Base-by-base conservation (phyloP, 2,888 invertebrate genomes). In the Ethmia dodecea region DNA sequence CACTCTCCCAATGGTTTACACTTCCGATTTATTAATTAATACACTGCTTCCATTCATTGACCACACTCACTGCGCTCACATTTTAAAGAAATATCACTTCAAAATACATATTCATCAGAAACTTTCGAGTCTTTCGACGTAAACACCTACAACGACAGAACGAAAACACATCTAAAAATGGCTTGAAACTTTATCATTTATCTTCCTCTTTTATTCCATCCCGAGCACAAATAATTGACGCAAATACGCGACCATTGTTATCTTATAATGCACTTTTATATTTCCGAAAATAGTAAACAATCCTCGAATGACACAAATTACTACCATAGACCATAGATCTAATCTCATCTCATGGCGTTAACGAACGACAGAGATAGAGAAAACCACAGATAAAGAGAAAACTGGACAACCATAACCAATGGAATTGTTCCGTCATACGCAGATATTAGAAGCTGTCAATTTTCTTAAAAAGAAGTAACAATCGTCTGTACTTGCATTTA, bases 241-340 rank as follows among this genome's bases (percentile, higher is more conserved):
- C 46, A 47, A 45, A 44, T 44, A 52, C 35, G 48, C 51, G 48
- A n/a, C n/a, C n/a, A n/a, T n/a, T n/a, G n/a, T n/a, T n/a, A n/a
- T n/a, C n/a, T n/a, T 22, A 55, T 49, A 58, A 49, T 64, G 59
- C 52, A 32, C 18, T 28, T 6, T 11, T 14, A 11, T 57, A 67
- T 49, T 65, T 68, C 69, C 61, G 55, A 68, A 77, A 80, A 74
- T 83, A 78, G 80, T 84, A 84, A 84, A 84, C 83, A 84, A 83
- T 78, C 75, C 51, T 45, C 49, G 54, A 68, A 53, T 81, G 80
- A 84, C 83, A 83, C 81, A 77, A 22, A 79, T 72, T 71, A 62
- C 68, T 64, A 79, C 80, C 83, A 83, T 83, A 83, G 83, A 83
- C 68, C n/a, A n/a, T n/a, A n/a, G n/a, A n/a, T n/a, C n/a, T n/a